Conservation (phyloP, 2,888 invertebrate species). For the Leptopilina myrica region DNA sequence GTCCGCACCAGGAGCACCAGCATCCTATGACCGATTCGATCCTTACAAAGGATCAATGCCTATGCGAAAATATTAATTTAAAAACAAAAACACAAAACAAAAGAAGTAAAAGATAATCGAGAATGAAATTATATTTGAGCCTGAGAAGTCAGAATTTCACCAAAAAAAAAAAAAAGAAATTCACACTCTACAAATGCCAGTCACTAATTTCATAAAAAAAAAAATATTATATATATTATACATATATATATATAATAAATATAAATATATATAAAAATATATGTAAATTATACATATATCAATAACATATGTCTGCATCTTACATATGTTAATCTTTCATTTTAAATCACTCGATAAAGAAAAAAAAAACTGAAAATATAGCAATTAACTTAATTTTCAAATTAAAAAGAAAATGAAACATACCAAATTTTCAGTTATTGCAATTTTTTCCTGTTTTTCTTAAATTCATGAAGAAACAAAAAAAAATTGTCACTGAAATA, state of each 20-base stretch:
- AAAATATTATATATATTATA: neutral
- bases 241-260: neutral
- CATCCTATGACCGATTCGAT: constrained; percentile 73
- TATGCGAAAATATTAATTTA: constrained; percentile 71
- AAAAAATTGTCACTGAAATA: neutral
- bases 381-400: neutral
- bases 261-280: neutral
- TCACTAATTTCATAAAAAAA: constrained; percentile 3
- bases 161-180: neutral
- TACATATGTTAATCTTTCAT: too few species aligned
- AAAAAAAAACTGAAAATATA: neutral
- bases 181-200: constrained; percentile 19
- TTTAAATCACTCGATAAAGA: neutral
- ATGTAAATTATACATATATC: neutral
- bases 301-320: too few species aligned
- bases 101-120: neutral
- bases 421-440: neutral
- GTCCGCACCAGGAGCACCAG: constrained; percentile 69
- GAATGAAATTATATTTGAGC: constrained; percentile 11
- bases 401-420: neutral
- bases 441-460: neutral
- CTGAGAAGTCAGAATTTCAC: constrained; percentile 1
- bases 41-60: constrained; percentile 74
- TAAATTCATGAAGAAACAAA: too few species aligned
- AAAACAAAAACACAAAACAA: constrained; percentile 33